Evolutionary conservation across 2,888 invertebrate species (phyloP), one percentile per base, ranked within the genome.

Genomic region (Serripes groenlandicus): DNA sequence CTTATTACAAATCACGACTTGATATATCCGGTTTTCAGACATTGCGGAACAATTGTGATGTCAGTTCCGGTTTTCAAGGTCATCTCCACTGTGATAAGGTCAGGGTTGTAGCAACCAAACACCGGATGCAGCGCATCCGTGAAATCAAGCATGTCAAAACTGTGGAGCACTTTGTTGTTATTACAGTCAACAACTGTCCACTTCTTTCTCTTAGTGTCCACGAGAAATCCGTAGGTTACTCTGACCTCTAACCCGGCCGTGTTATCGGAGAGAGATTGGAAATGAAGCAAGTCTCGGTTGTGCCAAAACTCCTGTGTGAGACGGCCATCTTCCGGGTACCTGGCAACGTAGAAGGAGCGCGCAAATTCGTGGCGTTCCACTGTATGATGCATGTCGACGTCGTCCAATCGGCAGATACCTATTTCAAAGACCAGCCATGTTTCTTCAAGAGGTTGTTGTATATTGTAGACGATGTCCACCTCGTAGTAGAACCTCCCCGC

Each of bases 351-450:
- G 62, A 88, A 90, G 1, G 89, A 90, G 15, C 89, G 68, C 35
- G 89, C 88, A 73, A 80, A 80, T 64, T 90, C 89, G 49, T 90
- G 89, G 0, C 89, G 81, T 56, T 90, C 89, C 5, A 90, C 89
- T 3, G 89, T 90, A 49, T 90, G 89, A 52, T 90, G 89, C 74
- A 87, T 84, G 62, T 90, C 89, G 11, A 90, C 83, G 66, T 88
- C 88, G 62, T 88, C 88, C 30, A 85, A 79, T 0, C 89, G 84
- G 69, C 89, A 88, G 0, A 90, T 37, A 4, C 89, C 89, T 4
- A 90, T 83, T 64, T 90, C 89, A 73, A 87, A 90, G 28, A 90
- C 87, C 0, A 90, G 86, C 89, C 89, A 90, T 0, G 89, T 90
- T 76, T 90, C 87, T 64, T 90, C 89, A 2, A 90, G 74, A 7